Evolutionary conservation across 1,140 invertebrate genomes (phyloP), one percentile per base, ranked within the genome.

Genomic region (Neomicropteryx cornuta): DNA sequence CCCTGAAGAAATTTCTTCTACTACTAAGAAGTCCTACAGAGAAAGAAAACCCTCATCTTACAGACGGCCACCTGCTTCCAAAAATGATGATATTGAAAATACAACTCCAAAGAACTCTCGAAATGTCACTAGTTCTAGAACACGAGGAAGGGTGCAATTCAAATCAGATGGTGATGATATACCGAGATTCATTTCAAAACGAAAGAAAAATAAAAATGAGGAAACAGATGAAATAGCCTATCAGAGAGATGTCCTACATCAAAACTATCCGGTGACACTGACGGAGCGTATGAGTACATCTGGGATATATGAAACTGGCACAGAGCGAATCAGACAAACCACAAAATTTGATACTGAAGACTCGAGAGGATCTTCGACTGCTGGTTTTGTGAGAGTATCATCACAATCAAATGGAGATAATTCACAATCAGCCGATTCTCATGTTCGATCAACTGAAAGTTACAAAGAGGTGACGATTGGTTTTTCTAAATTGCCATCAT

Each of bases 231-330:
- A 66, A 43, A 47, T 75, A 41, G 72, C 72, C 3, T 74, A 75
- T 47, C 72, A 74, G 52, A 57, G 72, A 40, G 72, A 75, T 51
- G 68, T 75, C 8, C 51, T 75, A 8, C 72, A 75, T 46, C 72
- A 75, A 48, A 75, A 75, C 43, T 75, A 75, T 44, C 72, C 72
- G 5, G 68, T 67, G 1, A 68, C 66, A 2, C 32, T 66, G 20
- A 61, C 60, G 53, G 66, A 68, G 49, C 48, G 61, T 40, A 51
- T 51, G 29, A 68, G 60, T 38, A 66, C 64, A 28, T n/a, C 42
- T 3, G 45, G 44, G 40, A 33, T 47, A 18, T 34, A 39, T 14
- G 33, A 35, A n/a, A 31, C 45, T 13, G 44, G 42, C 21, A 18
- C 45, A 10, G 28, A 40, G 24, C 45, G 42, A 3, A 41, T 31